A percentile compares a stretch with the other conserved stretches of the same genome.
Conservation (phyloP, 1,140 invertebrate species). For the Camponotus vicinus region DNA sequence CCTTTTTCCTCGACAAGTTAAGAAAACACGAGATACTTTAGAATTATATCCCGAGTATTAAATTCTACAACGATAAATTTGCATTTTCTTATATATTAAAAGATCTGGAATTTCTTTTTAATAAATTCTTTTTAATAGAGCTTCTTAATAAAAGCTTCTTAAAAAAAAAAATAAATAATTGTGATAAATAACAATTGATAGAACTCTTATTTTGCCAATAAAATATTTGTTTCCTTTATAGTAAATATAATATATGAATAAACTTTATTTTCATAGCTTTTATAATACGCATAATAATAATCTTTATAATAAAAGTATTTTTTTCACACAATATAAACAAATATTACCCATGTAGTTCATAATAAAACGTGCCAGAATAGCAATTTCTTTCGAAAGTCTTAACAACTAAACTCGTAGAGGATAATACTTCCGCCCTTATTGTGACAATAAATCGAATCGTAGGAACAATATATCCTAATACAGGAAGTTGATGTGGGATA, state of each 20-base stretch:
- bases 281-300: not conserved
- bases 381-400: constrained; percentile 11
- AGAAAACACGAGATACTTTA: not conserved
- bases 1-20: not conserved
- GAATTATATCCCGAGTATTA: not conserved
- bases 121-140: not conserved
- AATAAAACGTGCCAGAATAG: not conserved
- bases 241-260: not conserved
- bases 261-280: not conserved
- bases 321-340: not conserved
- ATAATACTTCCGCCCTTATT: constrained; percentile 21
- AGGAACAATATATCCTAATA: constrained; percentile 14
- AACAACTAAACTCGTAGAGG: constrained; percentile 13
- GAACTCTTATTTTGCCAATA: not conserved
- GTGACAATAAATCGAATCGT: constrained; percentile 15
- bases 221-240: not conserved
- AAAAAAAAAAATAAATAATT: not conserved
- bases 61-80: not conserved
- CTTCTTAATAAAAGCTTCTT: not conserved
- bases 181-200: not conserved
- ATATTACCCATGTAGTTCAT: not conserved
- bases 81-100: not conserved
- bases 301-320: not conserved
- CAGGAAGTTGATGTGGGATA: constrained; percentile 6
- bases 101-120: not conserved